phyloP scores from a whole-genome alignment of 2,888 invertebrate genomes.

The Rhagonycha fulva region DNA sequence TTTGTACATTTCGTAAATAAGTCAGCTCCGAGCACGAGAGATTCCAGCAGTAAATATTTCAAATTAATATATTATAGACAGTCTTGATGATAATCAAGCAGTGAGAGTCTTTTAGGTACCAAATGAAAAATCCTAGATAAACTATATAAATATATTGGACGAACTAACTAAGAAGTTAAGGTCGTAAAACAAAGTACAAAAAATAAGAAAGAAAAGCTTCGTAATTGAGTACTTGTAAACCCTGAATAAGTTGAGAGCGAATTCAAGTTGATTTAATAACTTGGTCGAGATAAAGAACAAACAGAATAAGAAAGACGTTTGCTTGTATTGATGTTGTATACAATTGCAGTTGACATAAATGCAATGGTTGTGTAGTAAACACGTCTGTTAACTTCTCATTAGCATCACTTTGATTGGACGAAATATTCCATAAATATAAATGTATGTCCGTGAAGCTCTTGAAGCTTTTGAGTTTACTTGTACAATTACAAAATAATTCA shows the following conservation, averaged over 20 bases:
- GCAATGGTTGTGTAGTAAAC: constrained; percentile 40
- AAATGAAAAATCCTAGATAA: not conserved
- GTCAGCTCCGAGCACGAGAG: not conserved
- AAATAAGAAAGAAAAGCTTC: not conserved
- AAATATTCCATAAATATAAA: constrained; percentile 25
- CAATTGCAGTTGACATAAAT: constrained; percentile 40
- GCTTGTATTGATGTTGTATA: constrained; percentile 38
- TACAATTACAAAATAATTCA: not conserved
- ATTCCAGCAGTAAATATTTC: not conserved
- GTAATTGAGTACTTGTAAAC: constrained; percentile 3
- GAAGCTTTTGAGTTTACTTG: constrained; percentile 5
- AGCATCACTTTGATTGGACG: constrained; percentile 36
- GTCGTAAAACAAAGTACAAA: not conserved
- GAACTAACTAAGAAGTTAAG: not conserved
- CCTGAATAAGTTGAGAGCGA: constrained; percentile 3
- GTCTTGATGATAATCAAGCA: not conserved
- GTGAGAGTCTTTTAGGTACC: not conserved
- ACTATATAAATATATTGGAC: not conserved
- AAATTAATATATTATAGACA: not conserved
- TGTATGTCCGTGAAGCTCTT: constrained; percentile 6
- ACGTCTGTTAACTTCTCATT: constrained; percentile 36
- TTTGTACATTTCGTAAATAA: not conserved
- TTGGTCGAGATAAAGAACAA: constrained; percentile 8
- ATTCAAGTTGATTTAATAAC: constrained; percentile 17
- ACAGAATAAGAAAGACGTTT: constrained; percentile 35